Base-by-base conservation (phyloP, 2,797 vertebrate species). In the Phalloptychus januarius region DNA sequence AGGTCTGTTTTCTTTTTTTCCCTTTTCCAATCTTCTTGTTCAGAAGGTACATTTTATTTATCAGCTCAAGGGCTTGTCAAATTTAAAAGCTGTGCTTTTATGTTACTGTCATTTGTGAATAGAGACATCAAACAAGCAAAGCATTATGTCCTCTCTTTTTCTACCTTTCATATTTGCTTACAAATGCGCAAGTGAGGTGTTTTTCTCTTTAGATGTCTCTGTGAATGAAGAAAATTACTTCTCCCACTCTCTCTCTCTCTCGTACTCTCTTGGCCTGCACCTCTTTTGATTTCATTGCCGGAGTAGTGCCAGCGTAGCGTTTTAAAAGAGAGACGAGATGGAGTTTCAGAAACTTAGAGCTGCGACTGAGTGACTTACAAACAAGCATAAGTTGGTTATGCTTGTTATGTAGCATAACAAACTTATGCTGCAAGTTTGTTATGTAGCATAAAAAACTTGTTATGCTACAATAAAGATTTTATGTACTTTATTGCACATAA, bases 101-200 rank as follows among this genome's bases (percentile, higher is more conserved):
- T 80, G 61, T 83, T 89, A 75, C 86, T 90, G 85, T 88, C 87
- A 85, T 73, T 91, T 85, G 81, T 81, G 78, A 87, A 84, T 75
- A 72, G 72, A 80, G 85, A 87, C 89, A 87, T 88, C 75, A 87
- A 72, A 79, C 79, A 81, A 40, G 15, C 33, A 52, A 76, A 71
- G 46, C 75, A 79, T 89, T 80, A 79, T 46, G 40, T 74, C 40
- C 45, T 75, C 58, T 63, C 80, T 76, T 78, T 61, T 74, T 70
- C 65, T 70, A 31, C 46, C 63, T 72, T 79, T 78, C 65, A 77
- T 75, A 71, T 61, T 40, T 76, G 15, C 72, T 83, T 76, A 63
- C 72, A 81, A 44, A 76, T 72, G 58, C 71, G 46, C 54, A 82
- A 74, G 70, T 28, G 70, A 75, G 70, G n/a, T 56, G n/a, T 71